These are phyloP conservation scores for Caerostris darwini DNA, from an alignment of 1,140 invertebrate genomes.

Conservation along the genomic window DNA sequence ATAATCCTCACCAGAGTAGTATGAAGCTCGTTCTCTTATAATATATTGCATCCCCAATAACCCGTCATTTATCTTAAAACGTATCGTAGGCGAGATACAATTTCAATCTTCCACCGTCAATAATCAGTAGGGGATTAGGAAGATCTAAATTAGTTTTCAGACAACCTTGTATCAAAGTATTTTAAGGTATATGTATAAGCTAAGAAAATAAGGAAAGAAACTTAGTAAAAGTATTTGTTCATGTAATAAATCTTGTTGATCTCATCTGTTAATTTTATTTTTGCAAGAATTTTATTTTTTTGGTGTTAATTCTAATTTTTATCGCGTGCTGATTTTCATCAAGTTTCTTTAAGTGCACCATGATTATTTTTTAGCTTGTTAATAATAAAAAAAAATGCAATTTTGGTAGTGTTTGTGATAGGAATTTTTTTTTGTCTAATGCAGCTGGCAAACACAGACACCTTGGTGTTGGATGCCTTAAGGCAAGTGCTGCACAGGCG, in stretches of 20 bases:
- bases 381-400: no score
- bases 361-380: no score
- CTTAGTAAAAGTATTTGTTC: neutral
- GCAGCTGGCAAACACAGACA: no score
- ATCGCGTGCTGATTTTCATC: no score
- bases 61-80: slow-evolving; percentile 62
- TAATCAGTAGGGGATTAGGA: slow-evolving; percentile 59
- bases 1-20: slow-evolving; percentile 35
- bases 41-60: slow-evolving; percentile 30
- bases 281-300: no score
- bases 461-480: no score
- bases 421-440: no score
- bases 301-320: no score
- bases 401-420: no score
- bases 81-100: neutral
- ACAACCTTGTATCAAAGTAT: neutral
- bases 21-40: neutral
- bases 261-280: neutral
- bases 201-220: neutral
- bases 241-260: neutral
- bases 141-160: slow-evolving; percentile 14
- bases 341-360: no score
- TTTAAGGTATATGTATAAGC: neutral
- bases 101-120: neutral
- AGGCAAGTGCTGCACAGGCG: no score